Base-by-base conservation (phyloP, 2,888 invertebrate genomes). In the Andrena camellia region DNA sequence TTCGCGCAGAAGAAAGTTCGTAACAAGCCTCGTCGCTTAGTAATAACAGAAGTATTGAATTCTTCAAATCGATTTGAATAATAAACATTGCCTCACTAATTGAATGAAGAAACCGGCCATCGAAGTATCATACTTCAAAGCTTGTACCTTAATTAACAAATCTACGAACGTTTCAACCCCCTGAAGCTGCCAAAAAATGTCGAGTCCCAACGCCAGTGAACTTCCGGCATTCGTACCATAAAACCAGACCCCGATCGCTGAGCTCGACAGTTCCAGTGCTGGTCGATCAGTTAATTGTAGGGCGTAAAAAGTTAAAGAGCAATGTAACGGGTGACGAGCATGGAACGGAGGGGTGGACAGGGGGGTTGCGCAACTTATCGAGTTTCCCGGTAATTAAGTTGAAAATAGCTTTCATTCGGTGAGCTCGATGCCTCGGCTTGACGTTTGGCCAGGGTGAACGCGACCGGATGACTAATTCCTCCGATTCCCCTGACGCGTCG, bases 401-500 rank as follows among this genome's bases (percentile, higher is more conserved):
- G 70, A 59, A 75, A 82, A 75, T 82, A 57, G 60, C 62, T 70
- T 64, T 52, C 66, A 42, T 67, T 70, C 31, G 10, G 4, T 20
- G 29, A 8, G 17, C 13, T n/a, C 8, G 26, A 20, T 42, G 20
- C 48, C 0, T 31, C 67, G 42, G 71, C 72, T 68, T 71, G 71
- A 79, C 75, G 63, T 66, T 79, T 50, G 71, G 73, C 23, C 64
- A 4, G 26, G 4, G 26, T 13, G 54, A 20, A 59, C 29, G 54
- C 66, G 42, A 31, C 64, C 35, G 69, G 50, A 60, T 73, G 71
- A 76, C 70, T 72, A 72, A 81, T 83, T 76, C 75, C 60, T 68
- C 67, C 74, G 62, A 82, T 74, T 72, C 60, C 59, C 35, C 8
- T 7, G 69, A 66, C 69, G 57, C 23, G 57, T 33, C 68, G 79